Evolutionary conservation across 1,140 invertebrate genomes (phyloP), one percentile per base, ranked within the genome.

Genomic region (Drosophila cardini): DNA sequence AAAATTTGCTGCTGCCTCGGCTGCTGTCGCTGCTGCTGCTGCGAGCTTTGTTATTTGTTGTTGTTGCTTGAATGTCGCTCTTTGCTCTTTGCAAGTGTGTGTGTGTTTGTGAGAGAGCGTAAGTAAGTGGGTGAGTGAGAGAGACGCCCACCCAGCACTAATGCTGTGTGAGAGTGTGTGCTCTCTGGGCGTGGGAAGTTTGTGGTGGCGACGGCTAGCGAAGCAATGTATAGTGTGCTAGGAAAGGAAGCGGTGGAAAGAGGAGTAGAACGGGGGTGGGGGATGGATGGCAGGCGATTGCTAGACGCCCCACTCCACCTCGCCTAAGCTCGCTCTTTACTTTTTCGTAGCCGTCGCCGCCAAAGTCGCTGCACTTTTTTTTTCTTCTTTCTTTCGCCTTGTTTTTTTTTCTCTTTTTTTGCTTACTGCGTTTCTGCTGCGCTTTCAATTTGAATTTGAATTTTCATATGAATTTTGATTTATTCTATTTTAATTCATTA

Each of bases 261-360:
- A 13, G 30, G 13, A 30, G n/a, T 13, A 3, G 34, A 55, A 10
- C 15, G 30, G 26, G 38, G n/a, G 10, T 18, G 7, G 43, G 38
- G 36, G 42, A 8, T 26, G 5, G 21, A 3, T 4, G 21, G 11
- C 18, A 10, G 9, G 32, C 9, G 46, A 30, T 15, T 43, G 45
- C 79, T 79, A 87, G 83, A 87, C 83, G 80, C 79, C 76, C 83
- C 83, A 76, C 76, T 69, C 79, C 83, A 79, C 79, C 76, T 87
- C 83, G 84, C 76, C 69, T 82, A 79, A 76, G 68, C 72, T 82
- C 75, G 75, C 83, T 83, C 82, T n/a, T n/a, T 78, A 26, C 62
- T 50, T 43, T 52, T 68, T 67, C 42, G 30, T 46, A 78, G 82
- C 67, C 10, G 16, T 9, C 53, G 36, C 18, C 18, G 46, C 48